Evolutionary conservation across 2,113 vertebrate species (phyloP), one percentile per base, ranked within the genome.

Genomic region (Callipepla californica): DNA sequence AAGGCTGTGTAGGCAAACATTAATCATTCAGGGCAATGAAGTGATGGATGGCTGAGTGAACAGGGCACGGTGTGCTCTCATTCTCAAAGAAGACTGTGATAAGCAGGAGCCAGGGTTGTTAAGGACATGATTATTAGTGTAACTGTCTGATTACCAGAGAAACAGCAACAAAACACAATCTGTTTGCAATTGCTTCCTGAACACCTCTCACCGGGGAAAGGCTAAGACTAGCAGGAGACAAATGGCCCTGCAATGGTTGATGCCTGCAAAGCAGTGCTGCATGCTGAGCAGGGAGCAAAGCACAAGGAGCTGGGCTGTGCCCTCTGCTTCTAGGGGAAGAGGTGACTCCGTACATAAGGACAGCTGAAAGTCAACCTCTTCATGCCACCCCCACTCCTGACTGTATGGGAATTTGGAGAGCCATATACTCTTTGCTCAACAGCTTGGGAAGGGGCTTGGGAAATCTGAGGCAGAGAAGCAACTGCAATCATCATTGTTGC

Each of bases 101-200:
- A 96, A 96, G 90, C 90, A 63, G 73, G 14, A 87, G 40, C 48
- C 50, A 34, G 69, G 87, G 74, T 34, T 95, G 95, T 89, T 53
- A 93, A 93, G 87, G 90, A 95, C 92, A 93, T 57, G 53, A 85
- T 94, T 92, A 94, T 95, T 95, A 92, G 92, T 93, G 94, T 90
- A 89, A 72, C 93, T 94, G 94, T 87, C 94, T 96, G 89, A 97
- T 94, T 95, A 90, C 91, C 89, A 85, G 34, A 80, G 80, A 80
- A 93, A 93, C 53, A 69, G 76, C 74, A 90, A 51, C 45, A 90
- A 84, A 84, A 47, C 70, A 63, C 73, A 83, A 21, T 85, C 68
- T 90, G 74, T 48, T 55, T 67, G 65, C 55, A 59, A 23, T 57
- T 59, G 65, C 83, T 65, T 30, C 45, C 48, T 2, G 9, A 93